Evolutionary conservation across 1,140 invertebrate genomes (phyloP).

Genomic region (Apis dorsata): DNA sequence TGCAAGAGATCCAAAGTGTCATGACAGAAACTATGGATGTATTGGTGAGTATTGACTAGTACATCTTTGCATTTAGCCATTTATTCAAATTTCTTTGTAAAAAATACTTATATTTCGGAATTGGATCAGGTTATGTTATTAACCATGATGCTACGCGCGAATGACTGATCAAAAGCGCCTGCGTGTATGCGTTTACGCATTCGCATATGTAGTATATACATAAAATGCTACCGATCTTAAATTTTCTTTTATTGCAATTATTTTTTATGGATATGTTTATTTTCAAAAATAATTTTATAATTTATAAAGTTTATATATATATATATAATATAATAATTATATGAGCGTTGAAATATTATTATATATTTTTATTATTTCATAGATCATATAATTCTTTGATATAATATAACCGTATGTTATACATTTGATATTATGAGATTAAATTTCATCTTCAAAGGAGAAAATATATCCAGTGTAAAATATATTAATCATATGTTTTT

Average conservation of each 20-base stretch:
- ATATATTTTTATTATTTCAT: background rate
- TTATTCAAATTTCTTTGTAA: accelerated
- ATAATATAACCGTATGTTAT: background rate
- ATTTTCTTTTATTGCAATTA: background rate
- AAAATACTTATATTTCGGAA: background rate
- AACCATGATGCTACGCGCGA: background rate
- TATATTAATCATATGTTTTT: background rate
- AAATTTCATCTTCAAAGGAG: background rate
- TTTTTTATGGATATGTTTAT: background rate
- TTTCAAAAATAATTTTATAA: no score
- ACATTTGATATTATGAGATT: background rate
- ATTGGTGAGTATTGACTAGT: constrained; percentile 49
- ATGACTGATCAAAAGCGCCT: background rate
- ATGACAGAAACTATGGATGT: constrained; percentile 49
- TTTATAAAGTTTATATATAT: no score
- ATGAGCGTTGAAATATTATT: background rate
- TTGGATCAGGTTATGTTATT: constrained; percentile 51
- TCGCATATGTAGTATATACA: no score
- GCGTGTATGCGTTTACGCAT: background rate
- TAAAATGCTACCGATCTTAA: background rate
- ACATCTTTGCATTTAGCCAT: background rate
- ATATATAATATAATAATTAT: background rate
- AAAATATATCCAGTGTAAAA: background rate
- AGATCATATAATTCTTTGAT: background rate
- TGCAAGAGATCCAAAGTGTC: background rate